Base-by-base conservation (phyloP, 2,113 vertebrate species). In the Oncorhynchus kisutch region DNA sequence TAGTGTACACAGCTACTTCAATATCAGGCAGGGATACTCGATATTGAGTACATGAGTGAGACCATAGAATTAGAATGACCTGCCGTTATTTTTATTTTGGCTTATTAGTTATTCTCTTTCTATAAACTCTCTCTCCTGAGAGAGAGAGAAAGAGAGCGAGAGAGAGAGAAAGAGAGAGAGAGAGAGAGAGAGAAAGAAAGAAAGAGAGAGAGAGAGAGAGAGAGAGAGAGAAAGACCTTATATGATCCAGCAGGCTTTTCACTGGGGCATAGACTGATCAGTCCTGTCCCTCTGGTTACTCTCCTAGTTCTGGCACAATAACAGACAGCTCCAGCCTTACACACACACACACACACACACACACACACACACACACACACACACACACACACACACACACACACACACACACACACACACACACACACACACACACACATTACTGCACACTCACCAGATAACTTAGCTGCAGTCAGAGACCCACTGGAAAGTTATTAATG, bases 401-500 rank as follows among this genome's bases (percentile, higher is more conserved):
- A 66, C 60, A 75, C 73, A 24, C 68, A 65, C n/a, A 27, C 39
- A 70, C 67, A 57, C 67, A 25, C 39, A 66, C 49, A 22, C 34
- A 49, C 72, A 65, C 60, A 49, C 59, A 25, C 31, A 78, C 82
- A 66, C 69, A 51, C 62, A 29, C 69, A 72, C 70, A 62, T 57
- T 57, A 77, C 75, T 51, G 73, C 57, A 29, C 48, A 74, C 39
- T 16, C 78, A 65, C 79, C 78, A 79, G 78, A 89, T 82, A 90
- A 88, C 89, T 87, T 92, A 54, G 51, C 51, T 54, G 16, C 51
- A 54, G 51, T 86, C 84, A 88, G 88, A 84, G 85, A 88, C 90
- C 88, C 89, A 87, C 88, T 75, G 84, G 86, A 91, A 92, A 93
- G 89, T 94, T 93, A 92, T 94, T 92, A 93, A 92, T 91, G 90